These are phyloP conservation scores for Oithona nana DNA, from an alignment of 2,888 invertebrate genomes.

Conservation along the genomic window DNA sequence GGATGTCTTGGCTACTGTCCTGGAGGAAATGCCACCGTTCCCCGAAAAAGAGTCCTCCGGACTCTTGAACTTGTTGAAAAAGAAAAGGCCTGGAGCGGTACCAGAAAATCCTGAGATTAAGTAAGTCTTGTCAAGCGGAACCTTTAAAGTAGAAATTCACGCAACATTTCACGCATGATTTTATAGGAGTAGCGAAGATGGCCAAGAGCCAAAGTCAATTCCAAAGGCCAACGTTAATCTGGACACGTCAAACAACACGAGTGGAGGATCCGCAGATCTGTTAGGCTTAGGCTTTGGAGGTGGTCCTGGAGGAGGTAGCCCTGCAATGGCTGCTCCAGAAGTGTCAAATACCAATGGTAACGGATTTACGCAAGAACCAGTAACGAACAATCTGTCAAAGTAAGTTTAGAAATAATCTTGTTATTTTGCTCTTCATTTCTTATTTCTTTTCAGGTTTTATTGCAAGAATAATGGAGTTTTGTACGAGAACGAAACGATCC, in stretches of 20 bases:
- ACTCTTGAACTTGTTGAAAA: constrained; percentile 90
- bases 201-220: too few relatives aligned
- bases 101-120: constrained; percentile 34
- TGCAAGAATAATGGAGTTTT: constrained; percentile 96
- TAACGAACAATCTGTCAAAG: constrained; percentile 71
- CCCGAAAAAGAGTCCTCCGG: constrained; percentile 96
- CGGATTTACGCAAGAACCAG: constrained; percentile 43
- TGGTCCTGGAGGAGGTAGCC: constrained; percentile 20
- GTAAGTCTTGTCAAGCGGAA: too few relatives aligned
- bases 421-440: constrained; percentile 1
- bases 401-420: constrained; percentile 26
- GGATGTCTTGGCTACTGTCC: constrained; percentile 54
- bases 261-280: constrained; percentile 20
- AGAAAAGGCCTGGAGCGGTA: constrained; percentile 73
- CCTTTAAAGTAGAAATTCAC: too few relatives aligned
- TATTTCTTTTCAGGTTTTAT: constrained; percentile 45
- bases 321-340: too few relatives aligned
- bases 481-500: constrained; percentile 92
- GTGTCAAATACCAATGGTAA: neutral
- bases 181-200: too few relatives aligned
- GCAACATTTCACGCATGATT: too few relatives aligned
- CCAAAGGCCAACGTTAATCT: too few relatives aligned
- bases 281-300: constrained; percentile 20
- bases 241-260: neutral
- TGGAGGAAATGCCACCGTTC: constrained; percentile 99